A percentile compares a stretch with the other conserved stretches of the same genome.
Evolutionary conservation across 2,797 vertebrate genomes (phyloP).

Genomic region (Pangasius sanitwongsei): DNA sequence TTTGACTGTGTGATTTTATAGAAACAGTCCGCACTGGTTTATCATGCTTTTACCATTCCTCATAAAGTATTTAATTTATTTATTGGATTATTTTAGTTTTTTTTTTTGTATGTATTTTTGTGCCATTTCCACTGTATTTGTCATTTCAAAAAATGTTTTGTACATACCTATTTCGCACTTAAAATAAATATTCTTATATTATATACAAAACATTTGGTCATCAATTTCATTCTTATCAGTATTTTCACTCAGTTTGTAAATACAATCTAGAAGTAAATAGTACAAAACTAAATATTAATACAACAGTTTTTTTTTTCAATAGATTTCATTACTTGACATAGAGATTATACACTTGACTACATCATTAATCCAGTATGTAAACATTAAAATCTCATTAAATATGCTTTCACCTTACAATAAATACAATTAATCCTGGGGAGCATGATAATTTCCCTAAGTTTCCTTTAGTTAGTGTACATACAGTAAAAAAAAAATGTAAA

Average conservation of each 20-base stretch:
- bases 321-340: background rate
- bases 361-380: background rate
- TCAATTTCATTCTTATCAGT: background rate
- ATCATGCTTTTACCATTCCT: constrained; percentile 67
- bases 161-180: constrained; percentile 84
- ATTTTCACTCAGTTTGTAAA: background rate
- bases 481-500: background rate
- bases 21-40: constrained; percentile 67
- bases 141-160: constrained; percentile 67
- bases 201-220: constrained; percentile 72
- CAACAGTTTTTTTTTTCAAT: too few species aligned
- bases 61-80: constrained; percentile 78
- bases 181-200: constrained; percentile 87
- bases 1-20: constrained; percentile 71
- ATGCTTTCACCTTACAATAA: background rate
- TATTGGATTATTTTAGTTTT: constrained; percentile 75
- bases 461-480: background rate
- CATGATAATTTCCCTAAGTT: background rate
- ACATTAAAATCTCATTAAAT: background rate
- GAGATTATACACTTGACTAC: background rate
- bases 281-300: too few species aligned
- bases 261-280: background rate
- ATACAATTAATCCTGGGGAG: background rate
- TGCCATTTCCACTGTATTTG: constrained; percentile 65
- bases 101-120: constrained; percentile 56